Evolutionary conservation across 2,888 invertebrate genomes (phyloP).

Genomic region (Stenichneumon culpator): DNA sequence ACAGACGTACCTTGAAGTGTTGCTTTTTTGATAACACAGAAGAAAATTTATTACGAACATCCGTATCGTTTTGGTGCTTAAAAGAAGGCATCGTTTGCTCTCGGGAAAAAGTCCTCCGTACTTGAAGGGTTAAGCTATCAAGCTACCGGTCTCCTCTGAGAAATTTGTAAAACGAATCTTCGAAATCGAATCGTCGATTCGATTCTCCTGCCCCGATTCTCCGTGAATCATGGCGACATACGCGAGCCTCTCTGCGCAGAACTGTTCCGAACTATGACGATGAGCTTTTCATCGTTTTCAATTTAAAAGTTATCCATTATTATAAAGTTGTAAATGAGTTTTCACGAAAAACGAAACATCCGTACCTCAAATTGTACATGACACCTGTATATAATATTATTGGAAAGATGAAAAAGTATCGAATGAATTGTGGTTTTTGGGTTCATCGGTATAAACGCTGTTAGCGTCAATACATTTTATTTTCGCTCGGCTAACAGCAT

Average conservation of each 20-base stretch:
- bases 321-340: constrained; percentile 65
- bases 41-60: too few relatives aligned
- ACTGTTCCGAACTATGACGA: neutral
- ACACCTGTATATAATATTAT: constrained; percentile 71
- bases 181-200: neutral
- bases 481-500: constrained; percentile 82
- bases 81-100: too few relatives aligned
- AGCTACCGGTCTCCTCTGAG: neutral
- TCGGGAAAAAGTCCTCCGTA: too few relatives aligned
- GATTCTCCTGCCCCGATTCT: neutral
- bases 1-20: too few relatives aligned
- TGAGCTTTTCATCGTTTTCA: constrained; percentile 5
- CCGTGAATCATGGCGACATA: neutral
- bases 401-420: constrained; percentile 66
- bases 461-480: constrained; percentile 24
- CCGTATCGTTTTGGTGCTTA: too few relatives aligned
- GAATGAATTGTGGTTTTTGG: constrained; percentile 54
- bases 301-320: constrained; percentile 8
- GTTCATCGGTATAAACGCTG: constrained; percentile 41
- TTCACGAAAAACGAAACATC: constrained; percentile 60
- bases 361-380: constrained; percentile 78
- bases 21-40: too few relatives aligned
- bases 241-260: neutral
- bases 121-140: too few relatives aligned
- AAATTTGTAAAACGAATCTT: neutral